Base-by-base conservation (phyloP, 2,797 vertebrate species). In the Lutjanus argentimaculatus region DNA sequence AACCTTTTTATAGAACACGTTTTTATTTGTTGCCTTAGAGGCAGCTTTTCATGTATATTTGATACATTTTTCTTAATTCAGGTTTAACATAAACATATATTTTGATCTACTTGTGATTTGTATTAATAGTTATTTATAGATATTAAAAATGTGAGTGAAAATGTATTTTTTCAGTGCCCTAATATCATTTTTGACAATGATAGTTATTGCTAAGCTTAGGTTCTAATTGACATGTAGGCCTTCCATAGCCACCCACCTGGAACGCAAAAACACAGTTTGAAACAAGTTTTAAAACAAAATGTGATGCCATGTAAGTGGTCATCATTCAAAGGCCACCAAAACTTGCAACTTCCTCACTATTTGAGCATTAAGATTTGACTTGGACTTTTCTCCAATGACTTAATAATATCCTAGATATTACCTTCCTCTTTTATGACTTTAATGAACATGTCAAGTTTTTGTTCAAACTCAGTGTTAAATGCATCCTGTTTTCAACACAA, bases 401-500 rank as follows among this genome's bases (percentile, higher is more conserved):
- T 72, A 2, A 45, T 40, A 40, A 49, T 16, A 49, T 3, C 7
- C 25, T 1, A 7, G 17, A 25, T 45, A n/a, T 48, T 6, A 40
- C 12, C 13, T 59, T 51, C 15, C 1, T 64, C 15, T 61, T 58
- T 30, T 9, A 25, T 43, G 8, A 7, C 40, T 42, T 40, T n/a
- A 21, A 57, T 62, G 19, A 76, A 62, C 14, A 66, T 30, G 43
- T 10, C 22, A 15, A 8, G 2, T 2, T 67, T 72, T 43, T 56
- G 49, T 30, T 64, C 12, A 22, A 58, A 30, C 45, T 57, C n/a
- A 8, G 19, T 45, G 22, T 56, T 30, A 19, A 43, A 45, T 46
- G 19, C 42, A 13, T 36, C 22, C 11, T 6, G 6, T 22, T 64
- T 85, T 67, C 40, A 69, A 69, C 76, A 75, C 51, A 77, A 71